Conservation (phyloP, 1,140 invertebrate species). For the Scylla paramamosain region DNA sequence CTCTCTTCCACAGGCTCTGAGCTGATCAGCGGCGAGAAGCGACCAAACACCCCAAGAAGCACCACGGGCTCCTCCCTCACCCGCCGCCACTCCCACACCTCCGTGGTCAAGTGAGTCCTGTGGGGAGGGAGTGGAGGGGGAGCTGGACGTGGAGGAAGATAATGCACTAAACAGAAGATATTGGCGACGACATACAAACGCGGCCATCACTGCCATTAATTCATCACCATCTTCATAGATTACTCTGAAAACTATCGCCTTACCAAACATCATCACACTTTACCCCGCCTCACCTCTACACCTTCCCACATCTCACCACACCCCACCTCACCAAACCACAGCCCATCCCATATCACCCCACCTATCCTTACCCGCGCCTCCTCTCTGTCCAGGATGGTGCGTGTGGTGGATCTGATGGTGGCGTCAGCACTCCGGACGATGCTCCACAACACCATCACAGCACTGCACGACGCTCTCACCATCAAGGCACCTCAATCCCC, state of each 20-base stretch:
- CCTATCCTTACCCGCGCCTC: neutral
- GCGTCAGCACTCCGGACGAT: constrained; percentile 56
- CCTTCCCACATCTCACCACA: neutral
- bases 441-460: constrained; percentile 65
- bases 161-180: neutral
- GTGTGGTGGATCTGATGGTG: constrained; percentile 70
- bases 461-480: constrained; percentile 48
- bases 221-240: too few species aligned
- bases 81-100: constrained; percentile 54
- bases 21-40: constrained; percentile 64
- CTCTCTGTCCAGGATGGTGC: constrained; percentile 47
- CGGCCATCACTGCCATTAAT: too few species aligned
- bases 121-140: neutral
- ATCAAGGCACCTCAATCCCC: neutral
- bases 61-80: constrained; percentile 58
- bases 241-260: too few species aligned
- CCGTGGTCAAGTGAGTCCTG: constrained; percentile 57
- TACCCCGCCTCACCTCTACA: neutral
- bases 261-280: neutral
- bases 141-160: neutral
- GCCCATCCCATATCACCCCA: too few species aligned
- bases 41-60: constrained; percentile 46
- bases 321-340: too few species aligned
- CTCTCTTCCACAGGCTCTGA: constrained; percentile 43
- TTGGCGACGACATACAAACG: too few species aligned